Evolutionary conservation across 2,888 invertebrate species (phyloP), one percentile per base, ranked within the genome.

Genomic region (Andrena minutula): DNA sequence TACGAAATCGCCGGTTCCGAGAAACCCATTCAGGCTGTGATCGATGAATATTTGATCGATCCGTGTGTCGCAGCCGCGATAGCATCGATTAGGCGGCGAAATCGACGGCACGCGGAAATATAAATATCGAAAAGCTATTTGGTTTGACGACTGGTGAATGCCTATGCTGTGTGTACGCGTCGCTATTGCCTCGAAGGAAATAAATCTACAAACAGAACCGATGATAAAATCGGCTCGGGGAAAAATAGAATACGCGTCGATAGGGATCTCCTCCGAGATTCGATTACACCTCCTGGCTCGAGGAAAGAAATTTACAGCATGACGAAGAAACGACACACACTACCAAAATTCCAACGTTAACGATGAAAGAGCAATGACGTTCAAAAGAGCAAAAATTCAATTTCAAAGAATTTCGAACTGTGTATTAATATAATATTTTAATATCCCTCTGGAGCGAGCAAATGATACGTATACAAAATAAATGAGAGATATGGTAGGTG

Each of bases 21-120:
- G 69, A 69, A 79, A 41, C 12, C 30, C 26, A 16, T 7, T 28
- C 26, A 41, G 12, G 5, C 28, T 16, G 49, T 23, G 68, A 80
- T 80, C 76, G 75, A 70, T 83, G 81, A 81, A 81, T 81, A 75
- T 72, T 82, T 69, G 80, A 80, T 82, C 66, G 63, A 75, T 80
- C 64, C 60, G 12, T 8, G 51, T 69, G 58, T 60, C 30, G 30
- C 26, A n/a, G 2, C 10, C 7, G 16, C 63, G 65, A 71, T 66
- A 64, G 4, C 20, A 56, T 79, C 75, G 71, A 41, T 56, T 74
- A 56, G n/a, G 20, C 63, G 35, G 30, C 16, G 51, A 30, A 23
- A 73, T 78, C 63, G 64, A 30, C 12, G 32, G 10, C 10, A 8
- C n/a, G 30, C 35, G 51, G 32, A 51, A 73, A 69, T 41, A 79